Conservation (phyloP, 1,140 invertebrate species). For the Lasaia peninsularis region DNA sequence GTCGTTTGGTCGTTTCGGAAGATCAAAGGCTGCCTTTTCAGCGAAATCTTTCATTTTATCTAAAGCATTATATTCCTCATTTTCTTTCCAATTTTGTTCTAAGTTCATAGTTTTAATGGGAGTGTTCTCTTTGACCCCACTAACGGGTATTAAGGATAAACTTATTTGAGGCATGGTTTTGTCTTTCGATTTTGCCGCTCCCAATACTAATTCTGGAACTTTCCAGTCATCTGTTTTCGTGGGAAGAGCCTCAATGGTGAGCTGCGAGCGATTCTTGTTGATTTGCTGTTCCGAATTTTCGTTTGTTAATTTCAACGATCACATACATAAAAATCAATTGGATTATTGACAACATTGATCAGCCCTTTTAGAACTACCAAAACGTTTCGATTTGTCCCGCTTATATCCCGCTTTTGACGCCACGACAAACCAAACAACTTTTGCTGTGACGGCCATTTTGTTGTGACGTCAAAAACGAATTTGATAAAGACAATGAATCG, state of each 20-base stretch:
- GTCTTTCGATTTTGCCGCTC: constrained; percentile 46
- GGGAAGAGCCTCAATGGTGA: constrained; percentile 65
- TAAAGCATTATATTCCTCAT: constrained; percentile 70
- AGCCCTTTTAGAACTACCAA: constrained; percentile 6
- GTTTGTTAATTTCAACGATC: constrained; percentile 47
- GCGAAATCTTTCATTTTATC: constrained; percentile 77
- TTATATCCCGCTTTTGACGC: too few relatives aligned
- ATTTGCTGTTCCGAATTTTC: constrained; percentile 67
- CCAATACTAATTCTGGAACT: constrained; percentile 54
- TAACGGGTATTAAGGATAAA: constrained; percentile 66
- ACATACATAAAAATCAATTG: constrained; percentile 68
- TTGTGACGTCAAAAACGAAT: too few relatives aligned
- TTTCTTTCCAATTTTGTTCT: constrained; percentile 51
- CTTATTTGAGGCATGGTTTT: constrained; percentile 68
- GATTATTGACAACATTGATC: constrained; percentile 73
- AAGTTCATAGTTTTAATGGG: constrained; percentile 51
- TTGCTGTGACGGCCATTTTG: too few relatives aligned
- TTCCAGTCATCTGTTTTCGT: constrained; percentile 60
- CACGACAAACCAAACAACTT: too few relatives aligned
- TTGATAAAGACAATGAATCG: too few relatives aligned
- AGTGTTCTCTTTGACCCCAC: constrained; percentile 50
- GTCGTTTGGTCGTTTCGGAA: constrained; percentile 57
- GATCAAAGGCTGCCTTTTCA: constrained; percentile 69
- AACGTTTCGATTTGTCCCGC: too few relatives aligned
- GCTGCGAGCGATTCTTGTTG: constrained; percentile 70